Base-by-base conservation (phyloP, 2,888 invertebrate species). In the Clepsis dumicolana region DNA sequence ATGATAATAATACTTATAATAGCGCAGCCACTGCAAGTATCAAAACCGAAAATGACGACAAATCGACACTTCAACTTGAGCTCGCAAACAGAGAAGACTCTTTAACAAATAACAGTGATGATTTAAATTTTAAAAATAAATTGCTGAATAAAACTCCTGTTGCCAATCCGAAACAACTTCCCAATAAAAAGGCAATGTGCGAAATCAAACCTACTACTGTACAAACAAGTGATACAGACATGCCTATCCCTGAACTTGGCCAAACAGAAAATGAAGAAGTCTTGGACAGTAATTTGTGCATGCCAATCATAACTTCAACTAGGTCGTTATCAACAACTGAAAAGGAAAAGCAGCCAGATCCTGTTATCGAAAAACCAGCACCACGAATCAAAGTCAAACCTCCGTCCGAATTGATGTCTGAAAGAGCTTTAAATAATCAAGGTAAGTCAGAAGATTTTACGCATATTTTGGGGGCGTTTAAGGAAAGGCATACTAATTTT, bases 381-480 rank as follows among this genome's bases (percentile, higher is more conserved):
- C 89, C 90, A 10, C 82, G 88, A 75, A 91, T 93, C 62, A 93
- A 92, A 83, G 90, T 93, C 0, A 93, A 92, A 74, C 85, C 90
- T 38, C 85, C 77, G 38, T 80, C 88, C 16, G 90, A 92, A 71
- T 78, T 93, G 56, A 88, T 92, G 91, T 80, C 90, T 1, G 77
- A 79, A 61, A 79, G 74, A 69, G 76, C 75, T 56, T 75, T 85
- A 25, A 78, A 75, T 53, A 77, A 61, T 59, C 71, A 72, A 73
- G 66, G 71, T 75, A 71, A 76, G 70, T 60, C 52, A 48, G 41
- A 62, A n/a, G 63, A 65, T 38, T 29, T 29, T 4, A 29, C 4
- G 7, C 29, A 44, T 18, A 18, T 44, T 29, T 53, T 70, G 27
- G 70, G 70, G 70, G 41, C 27, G 8, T 41, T 57, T 32, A 64